Evolutionary conservation across 2,888 invertebrate genomes (phyloP), one percentile per base, ranked within the genome.

Genomic region (Acholoe squamosa): DNA sequence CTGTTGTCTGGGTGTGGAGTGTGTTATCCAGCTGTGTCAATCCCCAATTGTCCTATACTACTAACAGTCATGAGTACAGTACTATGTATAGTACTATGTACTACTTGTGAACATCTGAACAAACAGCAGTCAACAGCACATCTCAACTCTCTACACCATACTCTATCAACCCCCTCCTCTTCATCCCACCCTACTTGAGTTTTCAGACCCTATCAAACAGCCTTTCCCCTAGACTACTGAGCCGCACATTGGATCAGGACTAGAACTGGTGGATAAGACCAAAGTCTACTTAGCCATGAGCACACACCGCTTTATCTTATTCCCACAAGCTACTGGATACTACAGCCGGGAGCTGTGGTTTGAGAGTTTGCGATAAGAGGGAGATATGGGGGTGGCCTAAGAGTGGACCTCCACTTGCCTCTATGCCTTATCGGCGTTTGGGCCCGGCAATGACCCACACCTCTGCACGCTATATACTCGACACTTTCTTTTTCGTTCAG

Each of bases 31-130:
- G 61, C n/a, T 19, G 19, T 61, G 61, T 61, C 61, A 61, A 61
- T n/a, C n/a, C n/a, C 61, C 61, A 7, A 61, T n/a, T 61, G 61
- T 61, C 61, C 3, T 61, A 61, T 61, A 61, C 61, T 61, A 61
- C 61, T 61, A 14, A 61, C 61, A 14, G 3, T 19, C n/a, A 14
- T 61, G n/a, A 7, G 61, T 61, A n/a, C 1, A 61, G 12, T 54
- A 54, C 54, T 54, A 19, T 10, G 54, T 10, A 54, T 19, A 54
- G 54, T 61, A 61, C n/a, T 61, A 43, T 43, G 43, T 43, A 43
- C 43, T 43, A 43, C 43, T 43, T 43, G 43, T 43, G 43, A 43
- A 43, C 43, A 43, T 43, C 43, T 43, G 43, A 43, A 43, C 43
- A 43, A 43, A 43, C 43, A 43, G 10, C 10, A 7, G 5, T 43